Evolutionary conservation across 2,888 invertebrate species (phyloP), one percentile per base, ranked within the genome.

Genomic region (Iselma pallidipennis): DNA sequence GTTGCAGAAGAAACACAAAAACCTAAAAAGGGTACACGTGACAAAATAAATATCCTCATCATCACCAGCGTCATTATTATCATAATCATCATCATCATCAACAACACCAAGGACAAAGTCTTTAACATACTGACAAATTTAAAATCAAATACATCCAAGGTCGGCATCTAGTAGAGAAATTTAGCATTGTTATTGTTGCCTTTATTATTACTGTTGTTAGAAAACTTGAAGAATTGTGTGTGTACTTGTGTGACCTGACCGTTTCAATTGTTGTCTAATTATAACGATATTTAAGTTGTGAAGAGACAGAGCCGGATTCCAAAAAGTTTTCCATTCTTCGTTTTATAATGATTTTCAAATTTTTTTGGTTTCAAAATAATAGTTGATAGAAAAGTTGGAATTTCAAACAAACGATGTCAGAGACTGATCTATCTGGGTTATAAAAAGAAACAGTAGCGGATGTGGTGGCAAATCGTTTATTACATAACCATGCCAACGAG

Each of bases 111-210:
- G 55, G 55, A 48, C 49, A 60, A 48, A 48, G 45, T 60, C 55
- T 50, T 60, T 55, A 60, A 60, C 55, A 56, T 28, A 12, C 4
- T 33, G 33, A n/a, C 33, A 26, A 55, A 60, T 55, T 52, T 52
- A 55, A 51, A 59, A 59, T 55, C 59, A 60, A 60, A 60, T 54
- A 60, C 48, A 45, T 51, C 51, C 55, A 60, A 55, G 55, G 55
- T 51, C 48, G 42, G n/a, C n/a, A n/a, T n/a, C n/a, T n/a, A n/a
- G n/a, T n/a, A n/a, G n/a, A n/a, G n/a, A n/a, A n/a, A n/a, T n/a
- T n/a, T n/a, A n/a, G n/a, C n/a, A n/a, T n/a, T n/a, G n/a, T n/a
- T n/a, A n/a, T n/a, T n/a, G n/a, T n/a, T n/a, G n/a, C n/a, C n/a
- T n/a, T 10, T 42, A 3, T 19, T 42, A 19, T 42, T 42, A 14